These are phyloP conservation scores for Syrmaticus mikado DNA, from an alignment of 2,113 vertebrate species.

Conservation along the genomic window DNA sequence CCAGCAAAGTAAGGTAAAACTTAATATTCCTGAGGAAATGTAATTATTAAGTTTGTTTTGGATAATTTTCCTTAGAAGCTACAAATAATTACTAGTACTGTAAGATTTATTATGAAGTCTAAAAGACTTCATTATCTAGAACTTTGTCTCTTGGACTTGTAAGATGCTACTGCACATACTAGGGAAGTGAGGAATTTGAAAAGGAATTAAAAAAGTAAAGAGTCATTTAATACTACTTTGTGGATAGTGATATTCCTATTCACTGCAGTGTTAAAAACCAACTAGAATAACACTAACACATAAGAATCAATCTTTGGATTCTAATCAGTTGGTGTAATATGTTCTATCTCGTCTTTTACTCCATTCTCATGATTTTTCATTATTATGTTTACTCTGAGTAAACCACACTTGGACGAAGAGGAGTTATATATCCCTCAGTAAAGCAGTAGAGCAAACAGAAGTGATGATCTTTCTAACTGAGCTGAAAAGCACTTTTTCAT, in stretches of 20 bases:
- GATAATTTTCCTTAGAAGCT: neutral
- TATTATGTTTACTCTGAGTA: conserved; percentile 10
- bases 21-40: neutral
- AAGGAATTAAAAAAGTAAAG: neutral
- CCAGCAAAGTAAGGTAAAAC: neutral
- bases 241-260: neutral
- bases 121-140: neutral
- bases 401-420: neutral
- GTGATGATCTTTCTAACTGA: conserved; percentile 33
- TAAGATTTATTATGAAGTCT: neutral
- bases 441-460: conserved; percentile 49
- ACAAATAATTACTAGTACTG: neutral
- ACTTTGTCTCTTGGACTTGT: neutral
- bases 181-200: neutral
- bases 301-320: neutral
- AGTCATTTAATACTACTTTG: neutral
- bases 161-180: neutral
- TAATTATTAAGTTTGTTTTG: neutral
- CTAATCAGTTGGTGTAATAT: neutral
- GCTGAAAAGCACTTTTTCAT: conserved; percentile 8
- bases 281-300: neutral
- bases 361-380: neutral
- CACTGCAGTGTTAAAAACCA: neutral
- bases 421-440: neutral
- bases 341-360: conserved; percentile 3